Conservation (phyloP, 1,140 invertebrate species). For the Drosophila subobscura region DNA sequence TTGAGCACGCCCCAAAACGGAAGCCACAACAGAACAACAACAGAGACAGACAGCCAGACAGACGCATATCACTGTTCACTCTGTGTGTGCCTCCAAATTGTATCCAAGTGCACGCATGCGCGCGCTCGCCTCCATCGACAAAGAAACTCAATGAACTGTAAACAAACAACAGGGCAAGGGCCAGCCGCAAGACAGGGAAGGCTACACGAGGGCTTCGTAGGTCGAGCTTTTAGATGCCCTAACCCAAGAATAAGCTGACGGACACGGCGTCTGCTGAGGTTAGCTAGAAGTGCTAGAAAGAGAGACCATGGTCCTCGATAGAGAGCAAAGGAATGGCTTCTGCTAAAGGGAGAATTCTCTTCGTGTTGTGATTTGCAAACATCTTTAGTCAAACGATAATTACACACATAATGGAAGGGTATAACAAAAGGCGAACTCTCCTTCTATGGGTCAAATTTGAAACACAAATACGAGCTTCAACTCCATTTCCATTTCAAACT, state of each 20-base stretch:
- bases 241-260: too few species aligned
- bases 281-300: too few species aligned
- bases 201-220: too few species aligned
- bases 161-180: conserved; percentile 42
- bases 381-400: too few species aligned
- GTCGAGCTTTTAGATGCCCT: too few species aligned
- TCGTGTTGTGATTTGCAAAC: too few species aligned
- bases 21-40: conserved; percentile 32
- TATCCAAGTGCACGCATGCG: conserved; percentile 37
- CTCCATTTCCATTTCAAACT: conserved; percentile 25
- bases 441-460: conserved; percentile 66
- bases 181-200: background rate
- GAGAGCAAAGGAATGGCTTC: too few species aligned
- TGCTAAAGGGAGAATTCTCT: too few species aligned
- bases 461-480: conserved; percentile 39
- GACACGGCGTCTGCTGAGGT: too few species aligned
- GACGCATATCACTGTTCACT: conserved; percentile 45
- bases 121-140: conserved; percentile 18
- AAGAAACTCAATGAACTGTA: conserved; percentile 70
- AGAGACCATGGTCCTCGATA: too few species aligned
- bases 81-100: background rate
- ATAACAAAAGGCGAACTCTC: conserved; percentile 29
- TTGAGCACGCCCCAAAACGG: conserved; percentile 61
- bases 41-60: conserved; percentile 24
- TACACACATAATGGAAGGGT: too few species aligned